phyloP scores from a whole-genome alignment of 53 echinoderm and acorn worm genomes.

The Henricia sp. region DNA sequence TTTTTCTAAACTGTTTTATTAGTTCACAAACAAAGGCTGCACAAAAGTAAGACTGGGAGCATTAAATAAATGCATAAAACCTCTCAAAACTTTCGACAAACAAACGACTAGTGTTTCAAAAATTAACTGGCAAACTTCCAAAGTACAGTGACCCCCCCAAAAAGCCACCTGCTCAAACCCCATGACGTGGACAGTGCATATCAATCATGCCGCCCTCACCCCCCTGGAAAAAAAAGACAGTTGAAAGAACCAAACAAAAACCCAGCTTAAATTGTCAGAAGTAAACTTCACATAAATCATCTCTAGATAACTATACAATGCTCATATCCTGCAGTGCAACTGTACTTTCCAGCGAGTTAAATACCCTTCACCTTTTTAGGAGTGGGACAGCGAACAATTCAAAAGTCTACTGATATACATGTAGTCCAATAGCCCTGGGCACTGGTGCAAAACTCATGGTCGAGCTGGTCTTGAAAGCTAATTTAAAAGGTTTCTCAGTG shows the following conservation, averaged over 20 bases:
- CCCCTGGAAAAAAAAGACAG: too few relatives aligned
- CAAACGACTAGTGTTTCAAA: not conserved
- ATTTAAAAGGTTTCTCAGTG: too few relatives aligned
- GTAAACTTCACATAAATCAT: not conserved
- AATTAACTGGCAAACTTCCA: not conserved
- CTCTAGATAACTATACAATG: not conserved
- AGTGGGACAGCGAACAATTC: too few relatives aligned
- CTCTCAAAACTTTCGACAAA: too few relatives aligned
- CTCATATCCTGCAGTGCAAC: not conserved
- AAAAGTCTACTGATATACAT: too few relatives aligned
- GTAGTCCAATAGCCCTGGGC: not conserved
- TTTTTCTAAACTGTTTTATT: too few relatives aligned
- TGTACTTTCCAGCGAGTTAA: constrained; percentile 11
- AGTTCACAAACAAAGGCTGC: too few relatives aligned
- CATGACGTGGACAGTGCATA: not conserved
- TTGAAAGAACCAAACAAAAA: not conserved
- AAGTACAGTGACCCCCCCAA: constrained; percentile 16
- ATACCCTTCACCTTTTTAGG: not conserved
- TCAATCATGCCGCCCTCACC: not conserved
- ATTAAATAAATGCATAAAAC: too few relatives aligned
- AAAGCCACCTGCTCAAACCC: not conserved
- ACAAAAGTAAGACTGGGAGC: too few relatives aligned
- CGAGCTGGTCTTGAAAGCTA: too few relatives aligned
- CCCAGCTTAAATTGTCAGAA: constrained; percentile 5
- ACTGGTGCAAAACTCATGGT: not conserved